phyloP scores from a whole-genome alignment of 2,888 invertebrate genomes.

The Epistrophe eligans region DNA sequence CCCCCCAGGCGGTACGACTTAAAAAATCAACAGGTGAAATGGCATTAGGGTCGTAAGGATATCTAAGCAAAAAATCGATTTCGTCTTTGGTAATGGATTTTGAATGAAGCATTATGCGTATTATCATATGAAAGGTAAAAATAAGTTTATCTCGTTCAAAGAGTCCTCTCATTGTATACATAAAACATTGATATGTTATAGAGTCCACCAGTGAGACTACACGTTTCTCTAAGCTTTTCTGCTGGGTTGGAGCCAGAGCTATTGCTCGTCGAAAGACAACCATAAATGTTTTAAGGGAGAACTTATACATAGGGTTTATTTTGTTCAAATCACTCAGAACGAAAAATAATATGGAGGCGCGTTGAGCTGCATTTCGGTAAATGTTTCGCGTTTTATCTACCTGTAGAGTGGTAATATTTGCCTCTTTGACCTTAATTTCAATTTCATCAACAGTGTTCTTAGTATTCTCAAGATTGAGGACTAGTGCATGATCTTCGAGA shows the following conservation, averaged over 20 bases:
- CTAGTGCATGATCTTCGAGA: conserved; percentile 94
- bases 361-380: conserved; percentile 92
- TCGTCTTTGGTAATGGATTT: conserved; percentile 88
- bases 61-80: conserved; percentile 94
- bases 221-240: conserved; percentile 89
- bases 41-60: conserved; percentile 89
- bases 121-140: conserved; percentile 93
- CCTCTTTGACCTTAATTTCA: conserved; percentile 93
- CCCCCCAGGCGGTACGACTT: conserved; percentile 91
- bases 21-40: conserved; percentile 93
- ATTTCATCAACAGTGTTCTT: conserved; percentile 97
- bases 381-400: conserved; percentile 96
- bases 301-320: conserved; percentile 98
- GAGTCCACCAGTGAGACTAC: conserved; percentile 92
- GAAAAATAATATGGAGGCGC: conserved; percentile 96
- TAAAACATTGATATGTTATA: conserved; percentile 94
- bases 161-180: conserved; percentile 95
- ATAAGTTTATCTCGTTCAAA: conserved; percentile 97
- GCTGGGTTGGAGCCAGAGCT: conserved; percentile 86
- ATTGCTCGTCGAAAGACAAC: conserved; percentile 96
- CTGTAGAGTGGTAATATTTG: conserved; percentile 93
- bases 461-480: conserved; percentile 96
- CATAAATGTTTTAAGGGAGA: conserved; percentile 97
- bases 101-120: conserved; percentile 85
- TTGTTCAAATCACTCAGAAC: conserved; percentile 95